Percentiles rank a stretch among this genome's conserved stretches.
These are phyloP conservation scores for Chelonus formosanus DNA, from an alignment of 2,888 invertebrate species.

Conservation along the genomic window DNA sequence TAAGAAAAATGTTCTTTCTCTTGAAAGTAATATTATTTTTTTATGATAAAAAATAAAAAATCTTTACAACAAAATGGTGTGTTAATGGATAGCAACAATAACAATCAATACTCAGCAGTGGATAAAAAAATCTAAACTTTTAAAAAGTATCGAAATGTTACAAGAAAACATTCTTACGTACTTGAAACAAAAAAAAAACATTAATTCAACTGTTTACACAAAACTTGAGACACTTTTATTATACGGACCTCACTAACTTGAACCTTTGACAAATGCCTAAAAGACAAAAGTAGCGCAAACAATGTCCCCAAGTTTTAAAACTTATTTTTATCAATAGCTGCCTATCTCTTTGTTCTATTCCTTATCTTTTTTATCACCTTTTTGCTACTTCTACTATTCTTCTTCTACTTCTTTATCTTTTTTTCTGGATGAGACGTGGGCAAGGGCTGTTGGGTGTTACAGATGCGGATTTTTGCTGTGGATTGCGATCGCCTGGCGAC, in stretches of 20 bases:
- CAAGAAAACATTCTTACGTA: no score
- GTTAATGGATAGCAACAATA: no score
- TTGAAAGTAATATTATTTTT: no score
- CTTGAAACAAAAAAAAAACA: background rate
- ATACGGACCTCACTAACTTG: background rate
- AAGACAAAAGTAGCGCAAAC: slow-evolving; percentile 4
- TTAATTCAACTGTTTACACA: no score
- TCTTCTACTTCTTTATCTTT: slow-evolving; percentile 10
- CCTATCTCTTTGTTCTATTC: background rate
- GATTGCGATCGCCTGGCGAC: slow-evolving; percentile 82
- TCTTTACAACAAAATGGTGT: no score
- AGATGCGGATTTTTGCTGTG: slow-evolving; percentile 92
- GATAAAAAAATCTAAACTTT: no score
- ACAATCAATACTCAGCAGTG: no score
- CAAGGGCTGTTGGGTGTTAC: slow-evolving; percentile 70
- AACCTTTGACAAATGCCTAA: background rate
- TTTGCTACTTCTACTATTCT: background rate
- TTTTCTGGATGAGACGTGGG: slow-evolving; percentile 43
- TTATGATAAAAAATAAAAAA: no score
- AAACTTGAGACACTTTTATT: slow-evolving; percentile 5
- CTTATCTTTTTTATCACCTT: background rate
- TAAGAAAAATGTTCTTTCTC: no score
- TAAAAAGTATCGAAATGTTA: no score
- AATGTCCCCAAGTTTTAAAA: background rate
- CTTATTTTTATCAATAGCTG: slow-evolving; percentile 5